Evolutionary conservation across 1,140 invertebrate species (phyloP), one percentile per base, ranked within the genome.

Genomic region (Drosophila murphyi): DNA sequence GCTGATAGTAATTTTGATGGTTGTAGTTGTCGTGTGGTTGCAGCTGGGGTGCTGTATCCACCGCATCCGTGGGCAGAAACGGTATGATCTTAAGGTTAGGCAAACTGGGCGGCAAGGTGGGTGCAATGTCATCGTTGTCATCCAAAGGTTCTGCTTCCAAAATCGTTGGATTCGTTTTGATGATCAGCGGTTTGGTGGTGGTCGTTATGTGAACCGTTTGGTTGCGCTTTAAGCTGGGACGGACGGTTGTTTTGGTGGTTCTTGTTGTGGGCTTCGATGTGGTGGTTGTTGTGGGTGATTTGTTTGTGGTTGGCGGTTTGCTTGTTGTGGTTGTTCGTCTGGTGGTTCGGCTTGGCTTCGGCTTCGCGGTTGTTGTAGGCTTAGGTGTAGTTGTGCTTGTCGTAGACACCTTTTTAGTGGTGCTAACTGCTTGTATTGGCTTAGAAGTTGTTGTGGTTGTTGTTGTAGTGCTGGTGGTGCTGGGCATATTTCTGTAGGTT

Each of bases 31-130:
- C 37, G 51, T 71, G 45, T 29, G 74, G 20, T 65, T 45, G 37
- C 39, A 31, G 37, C n/a, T 87, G 55, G 3, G 72, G n/a, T 37
- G 72, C 77, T 4, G 90, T 73, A 5, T 91, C 78, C 39, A 96
- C 93, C 5, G 96, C 96, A 91, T 96, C 96, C 48, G 95, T 95
- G 20, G 95, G 95, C 12, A 96, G 93, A 82, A 96, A 96, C 6
- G 95, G 96, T 82, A 96, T 96, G 78, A 96, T 96, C 88, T 96
- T 96, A 10, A 96, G 92, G 89, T 96, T 96, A 3, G 95, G 95
- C 43, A 96, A 89, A 29, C 95, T 96, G 3, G 95, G 95, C 3
- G 95, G 96, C 56, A 96, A 80, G 2, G 95, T 94, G 32, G 87
- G 90, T 4, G 82, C 65, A 0, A 52, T 77, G 4, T 62, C 80